Evolutionary conservation across 2,797 vertebrate species (phyloP).

Genomic region (Chelonia mydas): DNA sequence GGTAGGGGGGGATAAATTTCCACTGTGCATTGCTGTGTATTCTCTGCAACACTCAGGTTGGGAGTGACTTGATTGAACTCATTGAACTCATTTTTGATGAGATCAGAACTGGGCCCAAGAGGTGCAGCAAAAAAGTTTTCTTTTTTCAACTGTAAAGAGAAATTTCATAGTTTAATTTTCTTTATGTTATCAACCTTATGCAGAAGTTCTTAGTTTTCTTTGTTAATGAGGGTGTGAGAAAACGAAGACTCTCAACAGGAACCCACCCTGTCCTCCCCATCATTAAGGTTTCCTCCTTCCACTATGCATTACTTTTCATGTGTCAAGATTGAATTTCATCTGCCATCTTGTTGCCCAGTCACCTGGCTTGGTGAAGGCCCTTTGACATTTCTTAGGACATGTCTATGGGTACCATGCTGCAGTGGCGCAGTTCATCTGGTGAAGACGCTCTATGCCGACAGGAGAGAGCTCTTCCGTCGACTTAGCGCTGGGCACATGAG

Average conservation of each 20-base stretch:
- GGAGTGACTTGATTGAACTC: neutral
- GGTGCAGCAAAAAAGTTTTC: neutral
- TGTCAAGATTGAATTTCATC: neutral
- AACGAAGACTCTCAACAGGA: neutral
- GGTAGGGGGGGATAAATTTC: neutral
- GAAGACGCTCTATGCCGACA: too few relatives aligned
- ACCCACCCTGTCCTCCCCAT: too few relatives aligned
- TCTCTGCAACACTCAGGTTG: too few relatives aligned
- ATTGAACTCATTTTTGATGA: neutral
- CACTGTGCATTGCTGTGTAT: neutral
- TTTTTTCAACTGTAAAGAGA: too few relatives aligned
- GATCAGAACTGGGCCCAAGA: neutral
- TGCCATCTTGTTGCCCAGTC: neutral
- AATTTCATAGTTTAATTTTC: neutral
- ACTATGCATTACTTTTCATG: neutral
- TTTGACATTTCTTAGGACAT: rapidly evolving
- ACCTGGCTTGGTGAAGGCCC: rapidly evolving
- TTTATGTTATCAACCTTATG: neutral
- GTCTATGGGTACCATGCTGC: too few relatives aligned
- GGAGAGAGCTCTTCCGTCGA: too few relatives aligned
- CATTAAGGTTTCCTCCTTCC: neutral
- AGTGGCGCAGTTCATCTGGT: too few relatives aligned
- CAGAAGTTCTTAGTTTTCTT: neutral
- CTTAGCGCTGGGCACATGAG: too few relatives aligned
- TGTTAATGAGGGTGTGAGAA: neutral